Conservation (phyloP, 2,797 vertebrate genomes). For the Cossypha dichroa region DNA sequence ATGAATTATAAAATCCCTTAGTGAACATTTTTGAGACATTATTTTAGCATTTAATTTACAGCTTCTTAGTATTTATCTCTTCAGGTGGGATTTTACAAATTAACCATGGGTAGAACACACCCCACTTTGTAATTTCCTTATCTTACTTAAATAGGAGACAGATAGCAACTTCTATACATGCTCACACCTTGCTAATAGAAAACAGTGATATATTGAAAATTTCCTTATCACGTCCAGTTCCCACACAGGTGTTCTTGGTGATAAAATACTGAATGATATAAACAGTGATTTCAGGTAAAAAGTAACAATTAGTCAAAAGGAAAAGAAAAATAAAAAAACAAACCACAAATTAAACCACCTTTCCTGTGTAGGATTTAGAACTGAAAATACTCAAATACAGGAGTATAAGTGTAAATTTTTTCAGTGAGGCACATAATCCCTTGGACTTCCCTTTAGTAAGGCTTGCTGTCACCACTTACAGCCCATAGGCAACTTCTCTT, state of each 20-base stretch:
- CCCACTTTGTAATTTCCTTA: slow-evolving; percentile 80
- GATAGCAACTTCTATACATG: slow-evolving; percentile 66
- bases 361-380: not conserved
- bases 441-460: not conserved
- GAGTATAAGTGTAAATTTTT: not conserved
- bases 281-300: slow-evolving; percentile 76
- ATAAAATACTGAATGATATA: slow-evolving; percentile 74
- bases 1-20: not conserved
- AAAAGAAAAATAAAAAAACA: not conserved
- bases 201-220: slow-evolving; percentile 54
- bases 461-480: not conserved
- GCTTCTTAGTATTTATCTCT: slow-evolving; percentile 76
- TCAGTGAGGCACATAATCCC: not conserved
- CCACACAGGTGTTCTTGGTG: slow-evolving; percentile 70
- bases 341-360: not conserved
- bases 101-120: slow-evolving; percentile 75
- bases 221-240: slow-evolving; percentile 57
- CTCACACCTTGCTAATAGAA: slow-evolving; percentile 77
- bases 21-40: slow-evolving; percentile 5
- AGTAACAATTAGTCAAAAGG: not conserved
- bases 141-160: slow-evolving; percentile 82
- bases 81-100: slow-evolving; percentile 76
- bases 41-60: slow-evolving; percentile 73
- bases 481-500: not conserved
- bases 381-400: not conserved